These are phyloP conservation scores for Podotricha telesiphe DNA, from an alignment of 2,888 invertebrate species.

Conservation along the genomic window DNA sequence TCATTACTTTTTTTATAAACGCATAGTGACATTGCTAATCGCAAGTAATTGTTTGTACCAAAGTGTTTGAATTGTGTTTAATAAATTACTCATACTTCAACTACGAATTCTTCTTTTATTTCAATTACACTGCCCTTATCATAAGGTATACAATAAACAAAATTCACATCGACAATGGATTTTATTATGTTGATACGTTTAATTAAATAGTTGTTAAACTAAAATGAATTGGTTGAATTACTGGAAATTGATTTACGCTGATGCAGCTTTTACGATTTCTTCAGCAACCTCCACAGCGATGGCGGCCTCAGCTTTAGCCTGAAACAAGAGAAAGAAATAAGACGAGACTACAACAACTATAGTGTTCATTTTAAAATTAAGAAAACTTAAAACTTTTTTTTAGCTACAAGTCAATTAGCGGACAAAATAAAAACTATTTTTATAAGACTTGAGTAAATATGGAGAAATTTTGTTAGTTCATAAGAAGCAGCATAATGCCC, in stretches of 20 bases:
- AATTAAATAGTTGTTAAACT: slow-evolving; percentile 61
- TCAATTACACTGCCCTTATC: slow-evolving; percentile 31
- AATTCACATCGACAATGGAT: slow-evolving; percentile 57
- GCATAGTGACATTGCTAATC: slow-evolving; percentile 68
- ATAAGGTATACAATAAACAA: slow-evolving; percentile 38
- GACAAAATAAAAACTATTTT: no score
- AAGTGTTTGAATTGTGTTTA: slow-evolving; percentile 84
- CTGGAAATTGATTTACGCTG: slow-evolving; percentile 56
- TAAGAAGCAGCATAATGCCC: no score
- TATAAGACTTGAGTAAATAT: no score
- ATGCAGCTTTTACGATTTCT: slow-evolving; percentile 94
- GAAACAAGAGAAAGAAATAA: slow-evolving; percentile 48
- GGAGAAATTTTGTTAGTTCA: no score
- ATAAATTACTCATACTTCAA: slow-evolving; percentile 82
- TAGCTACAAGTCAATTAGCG: no score
- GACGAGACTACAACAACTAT: neutral
- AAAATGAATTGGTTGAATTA: slow-evolving; percentile 51
- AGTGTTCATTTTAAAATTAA: no score
- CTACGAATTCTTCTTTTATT: slow-evolving; percentile 67
- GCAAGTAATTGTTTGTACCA: slow-evolving; percentile 82
- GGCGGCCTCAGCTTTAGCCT: slow-evolving; percentile 94
- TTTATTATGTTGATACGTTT: slow-evolving; percentile 61
- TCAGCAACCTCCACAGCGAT: slow-evolving; percentile 98
- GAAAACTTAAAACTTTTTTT: no score
- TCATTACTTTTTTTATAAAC: slow-evolving; percentile 58